Percentiles rank a stretch among this genome's conserved stretches.
Evolutionary conservation across 2,113 vertebrate genomes (phyloP).

Genomic region (Stercorarius parasiticus): DNA sequence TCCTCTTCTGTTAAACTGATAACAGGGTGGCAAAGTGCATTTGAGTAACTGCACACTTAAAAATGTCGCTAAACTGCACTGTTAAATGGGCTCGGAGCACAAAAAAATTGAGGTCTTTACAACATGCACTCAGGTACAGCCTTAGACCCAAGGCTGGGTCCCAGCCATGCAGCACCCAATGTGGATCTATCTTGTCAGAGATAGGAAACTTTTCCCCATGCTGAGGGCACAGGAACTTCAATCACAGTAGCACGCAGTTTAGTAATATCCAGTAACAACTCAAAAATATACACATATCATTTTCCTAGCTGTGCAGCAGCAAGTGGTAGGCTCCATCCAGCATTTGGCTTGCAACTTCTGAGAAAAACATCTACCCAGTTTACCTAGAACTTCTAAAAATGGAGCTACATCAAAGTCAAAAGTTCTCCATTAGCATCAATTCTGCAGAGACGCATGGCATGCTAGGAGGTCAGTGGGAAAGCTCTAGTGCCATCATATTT

Average conservation of each 20-base stretch:
- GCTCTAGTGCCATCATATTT: neutral
- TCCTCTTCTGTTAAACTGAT: neutral
- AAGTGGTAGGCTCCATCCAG: neutral
- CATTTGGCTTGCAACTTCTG: neutral
- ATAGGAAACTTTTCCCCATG: neutral
- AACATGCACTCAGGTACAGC: neutral
- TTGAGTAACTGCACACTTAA: neutral
- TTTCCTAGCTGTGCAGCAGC: neutral
- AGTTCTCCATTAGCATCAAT: neutral
- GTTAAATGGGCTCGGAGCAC: neutral
- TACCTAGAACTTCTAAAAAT: neutral
- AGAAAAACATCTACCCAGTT: neutral
- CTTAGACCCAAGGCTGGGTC: neutral
- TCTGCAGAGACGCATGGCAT: neutral
- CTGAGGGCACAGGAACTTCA: neutral
- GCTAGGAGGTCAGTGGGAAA: neutral
- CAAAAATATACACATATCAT: neutral
- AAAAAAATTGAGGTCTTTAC: neutral
- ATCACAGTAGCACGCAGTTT: neutral
- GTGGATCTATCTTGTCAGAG: neutral
- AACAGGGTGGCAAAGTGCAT: neutral
- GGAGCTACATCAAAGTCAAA: neutral
- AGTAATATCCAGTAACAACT: neutral
- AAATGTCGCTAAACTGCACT: neutral
- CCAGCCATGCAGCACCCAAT: neutral